Conservation (phyloP, 2,797 vertebrate species). For the Argentina silus region DNA sequence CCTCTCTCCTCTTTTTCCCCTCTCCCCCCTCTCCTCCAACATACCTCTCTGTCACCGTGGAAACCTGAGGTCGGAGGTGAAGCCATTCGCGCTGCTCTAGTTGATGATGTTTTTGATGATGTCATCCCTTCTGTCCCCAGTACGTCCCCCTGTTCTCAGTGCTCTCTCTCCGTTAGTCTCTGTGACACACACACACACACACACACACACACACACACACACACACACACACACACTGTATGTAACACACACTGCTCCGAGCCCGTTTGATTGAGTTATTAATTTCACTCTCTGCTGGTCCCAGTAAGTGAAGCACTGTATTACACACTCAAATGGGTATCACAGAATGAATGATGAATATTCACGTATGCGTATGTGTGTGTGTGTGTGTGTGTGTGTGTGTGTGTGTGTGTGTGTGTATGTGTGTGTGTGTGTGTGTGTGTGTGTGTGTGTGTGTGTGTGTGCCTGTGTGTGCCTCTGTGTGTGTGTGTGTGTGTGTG, state of each 20-base stretch:
- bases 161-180: not conserved
- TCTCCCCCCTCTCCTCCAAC: not conserved
- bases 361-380: not conserved
- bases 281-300: constrained; percentile 61
- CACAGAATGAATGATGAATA: constrained; percentile 10
- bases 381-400: no score
- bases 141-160: not conserved
- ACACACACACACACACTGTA: no score
- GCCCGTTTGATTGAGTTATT: constrained; percentile 53
- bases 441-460: constrained; percentile 25
- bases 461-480: no score
- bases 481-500: constrained; percentile 21
- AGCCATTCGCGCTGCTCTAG: not conserved
- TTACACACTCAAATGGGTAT: constrained; percentile 5
- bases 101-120: not conserved
- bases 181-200: no score
- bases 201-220: no score
- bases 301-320: constrained; percentile 21
- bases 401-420: not conserved
- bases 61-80: constrained; percentile 50
- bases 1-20: not conserved
- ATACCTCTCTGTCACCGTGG: constrained; percentile 32
- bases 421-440: constrained; percentile 9
- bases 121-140: no score
- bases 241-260: constrained; percentile 27